phyloP scores from a whole-genome alignment of 2,888 invertebrate species.

The Epinotia nisella region DNA sequence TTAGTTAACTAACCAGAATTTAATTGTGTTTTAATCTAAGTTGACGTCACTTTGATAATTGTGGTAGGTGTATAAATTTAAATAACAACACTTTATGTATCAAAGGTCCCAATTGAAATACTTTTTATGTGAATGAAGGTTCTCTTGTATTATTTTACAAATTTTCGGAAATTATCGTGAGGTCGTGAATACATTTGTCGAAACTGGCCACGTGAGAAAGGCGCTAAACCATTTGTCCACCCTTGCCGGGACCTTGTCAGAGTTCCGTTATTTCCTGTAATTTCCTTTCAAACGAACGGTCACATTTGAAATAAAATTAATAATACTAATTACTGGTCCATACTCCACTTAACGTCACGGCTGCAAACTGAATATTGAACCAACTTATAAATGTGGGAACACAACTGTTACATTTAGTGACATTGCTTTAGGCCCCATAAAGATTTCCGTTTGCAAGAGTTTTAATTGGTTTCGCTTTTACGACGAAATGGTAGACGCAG shows the following conservation, averaged over 20 bases:
- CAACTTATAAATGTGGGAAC: slow-evolving; percentile 18
- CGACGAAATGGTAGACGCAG: not conserved
- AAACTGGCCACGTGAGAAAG: not conserved
- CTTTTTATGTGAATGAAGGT: too few relatives aligned
- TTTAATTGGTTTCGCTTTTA: slow-evolving; percentile 20
- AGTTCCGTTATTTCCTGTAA: slow-evolving; percentile 26
- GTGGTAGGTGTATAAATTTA: too few relatives aligned
- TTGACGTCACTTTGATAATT: too few relatives aligned
- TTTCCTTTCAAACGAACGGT: slow-evolving; percentile 12
- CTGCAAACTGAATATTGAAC: slow-evolving; percentile 1
- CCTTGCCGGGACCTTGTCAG: slow-evolving; percentile 12
- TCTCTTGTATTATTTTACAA: too few relatives aligned
- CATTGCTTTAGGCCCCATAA: not conserved
- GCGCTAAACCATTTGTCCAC: slow-evolving; percentile 1
- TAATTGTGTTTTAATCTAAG: too few relatives aligned
- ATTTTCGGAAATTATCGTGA: too few relatives aligned
- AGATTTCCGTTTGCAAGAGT: slow-evolving; percentile 4
- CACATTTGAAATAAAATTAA: not conserved
- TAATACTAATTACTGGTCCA: not conserved
- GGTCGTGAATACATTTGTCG: not conserved
- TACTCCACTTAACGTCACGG: slow-evolving; percentile 10
- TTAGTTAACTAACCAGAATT: too few relatives aligned
- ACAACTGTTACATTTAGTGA: slow-evolving; percentile 9
- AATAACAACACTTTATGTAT: too few relatives aligned
- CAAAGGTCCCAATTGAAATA: too few relatives aligned